A percentile compares a stretch with the other conserved stretches of the same genome.
These are phyloP conservation scores for Calameuta idolon DNA, from an alignment of 2,888 invertebrate genomes.

Conservation along the genomic window DNA sequence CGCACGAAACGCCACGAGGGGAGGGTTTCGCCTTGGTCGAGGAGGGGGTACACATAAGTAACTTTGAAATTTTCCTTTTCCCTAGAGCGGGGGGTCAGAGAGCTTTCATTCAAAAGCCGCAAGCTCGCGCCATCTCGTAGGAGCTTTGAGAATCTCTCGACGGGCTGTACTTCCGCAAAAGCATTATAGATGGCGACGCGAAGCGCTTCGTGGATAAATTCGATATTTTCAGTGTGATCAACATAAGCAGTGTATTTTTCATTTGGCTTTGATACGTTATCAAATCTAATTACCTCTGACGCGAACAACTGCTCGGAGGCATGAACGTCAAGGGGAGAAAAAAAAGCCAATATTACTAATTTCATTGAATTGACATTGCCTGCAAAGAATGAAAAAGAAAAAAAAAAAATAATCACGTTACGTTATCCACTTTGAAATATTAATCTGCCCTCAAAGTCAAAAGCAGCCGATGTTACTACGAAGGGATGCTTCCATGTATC, in stretches of 20 bases:
- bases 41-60: neutral
- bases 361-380: neutral
- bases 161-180: constrained; percentile 11
- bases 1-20: constrained; percentile 3
- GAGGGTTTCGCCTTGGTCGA: constrained; percentile 16
- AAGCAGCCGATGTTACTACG: neutral
- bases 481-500: neutral
- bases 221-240: neutral
- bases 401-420: neutral
- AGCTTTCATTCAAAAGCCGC: constrained; percentile 6
- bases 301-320: neutral
- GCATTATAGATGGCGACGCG: constrained; percentile 27
- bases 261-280: neutral
- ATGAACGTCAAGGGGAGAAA: neutral
- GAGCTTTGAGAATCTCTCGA: constrained; percentile 11
- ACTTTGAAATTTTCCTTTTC: neutral
- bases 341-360: neutral
- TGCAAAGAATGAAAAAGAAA: neutral
- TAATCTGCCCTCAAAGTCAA: neutral
- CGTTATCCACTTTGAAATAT: neutral
- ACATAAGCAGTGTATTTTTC: constrained; percentile 14
- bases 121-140: constrained; percentile 23
- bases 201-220: constrained; percentile 10
- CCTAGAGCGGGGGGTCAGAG: neutral
- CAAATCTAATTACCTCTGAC: neutral